Evolutionary conservation across 1,140 invertebrate genomes (phyloP).

Genomic region (Akabosia matsudoensis): DNA sequence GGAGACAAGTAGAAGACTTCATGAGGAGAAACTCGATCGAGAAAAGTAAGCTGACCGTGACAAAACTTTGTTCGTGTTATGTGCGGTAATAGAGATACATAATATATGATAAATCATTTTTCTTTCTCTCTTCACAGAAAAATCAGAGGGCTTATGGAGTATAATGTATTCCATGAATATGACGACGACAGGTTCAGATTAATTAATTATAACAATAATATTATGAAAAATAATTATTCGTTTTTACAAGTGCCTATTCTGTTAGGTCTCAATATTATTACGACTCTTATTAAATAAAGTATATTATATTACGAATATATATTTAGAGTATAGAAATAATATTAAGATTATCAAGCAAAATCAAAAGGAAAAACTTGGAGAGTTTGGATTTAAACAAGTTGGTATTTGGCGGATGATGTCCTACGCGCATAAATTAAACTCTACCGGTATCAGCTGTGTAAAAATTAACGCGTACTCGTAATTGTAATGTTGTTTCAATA

Average conservation of each 20-base stretch:
- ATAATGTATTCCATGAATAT: constrained; percentile 1
- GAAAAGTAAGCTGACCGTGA: constrained; percentile 19
- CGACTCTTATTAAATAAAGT: constrained; percentile 11
- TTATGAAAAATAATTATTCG: constrained; percentile 9
- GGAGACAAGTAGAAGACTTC: constrained; percentile 27
- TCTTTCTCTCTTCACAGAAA: not conserved
- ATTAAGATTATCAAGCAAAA: not conserved
- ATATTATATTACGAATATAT: not conserved
- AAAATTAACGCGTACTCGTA: constrained; percentile 11
- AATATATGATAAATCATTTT: not conserved
- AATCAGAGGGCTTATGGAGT: not conserved
- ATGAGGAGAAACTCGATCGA: constrained; percentile 18
- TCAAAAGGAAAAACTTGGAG: not conserved
- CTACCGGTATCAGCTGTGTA: constrained; percentile 14
- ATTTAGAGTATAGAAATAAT: not conserved
- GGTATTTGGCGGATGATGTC: not conserved
- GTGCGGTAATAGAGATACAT: not conserved
- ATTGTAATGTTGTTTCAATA: constrained; percentile 9
- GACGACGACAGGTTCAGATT: constrained; percentile 2
- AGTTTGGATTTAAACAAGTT: constrained; percentile 14
- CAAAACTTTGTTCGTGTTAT: too few relatives aligned
- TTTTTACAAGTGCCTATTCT: constrained; percentile 17
- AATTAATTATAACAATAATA: not conserved
- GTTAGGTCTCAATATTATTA: constrained; percentile 9
- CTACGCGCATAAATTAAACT: constrained; percentile 13